Conservation (phyloP, 2,113 vertebrate genomes). For the Rattus norvegicus region DNA sequence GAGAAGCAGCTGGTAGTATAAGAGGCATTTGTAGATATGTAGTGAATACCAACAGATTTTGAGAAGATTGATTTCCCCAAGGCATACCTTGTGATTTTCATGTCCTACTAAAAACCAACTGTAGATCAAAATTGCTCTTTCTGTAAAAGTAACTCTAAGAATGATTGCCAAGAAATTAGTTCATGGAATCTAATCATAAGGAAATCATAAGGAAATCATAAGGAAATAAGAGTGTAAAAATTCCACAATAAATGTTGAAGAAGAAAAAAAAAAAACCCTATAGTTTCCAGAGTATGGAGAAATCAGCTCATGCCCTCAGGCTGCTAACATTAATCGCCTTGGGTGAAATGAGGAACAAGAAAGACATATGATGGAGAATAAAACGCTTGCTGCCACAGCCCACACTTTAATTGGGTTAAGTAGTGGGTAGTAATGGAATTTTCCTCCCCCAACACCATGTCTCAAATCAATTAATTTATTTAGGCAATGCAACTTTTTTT, state of each 20-base stretch:
- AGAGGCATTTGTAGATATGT: conserved; percentile 37
- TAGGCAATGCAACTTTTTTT: conserved; percentile 48
- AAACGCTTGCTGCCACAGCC: not conserved
- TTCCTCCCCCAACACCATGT: not conserved
- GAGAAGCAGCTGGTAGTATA: not conserved
- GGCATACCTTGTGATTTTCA: conserved; percentile 46
- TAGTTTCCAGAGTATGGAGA: not conserved
- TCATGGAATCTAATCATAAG: not conserved
- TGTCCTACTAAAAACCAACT: conserved; percentile 54
- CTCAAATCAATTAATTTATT: conserved; percentile 70
- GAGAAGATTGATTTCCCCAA: conserved; percentile 57
- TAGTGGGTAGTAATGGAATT: not conserved
- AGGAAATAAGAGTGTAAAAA: conserved; percentile 57
- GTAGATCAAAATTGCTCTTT: conserved; percentile 48
- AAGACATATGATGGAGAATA: not conserved
- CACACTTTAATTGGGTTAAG: conserved; percentile 16
- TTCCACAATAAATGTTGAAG: conserved; percentile 43
- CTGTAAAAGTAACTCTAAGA: conserved; percentile 24
- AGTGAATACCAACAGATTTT: conserved; percentile 50
- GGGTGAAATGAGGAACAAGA: not conserved
- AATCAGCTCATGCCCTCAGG: conserved; percentile 32
- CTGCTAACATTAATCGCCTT: not conserved
- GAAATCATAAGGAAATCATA: conserved; percentile 60
- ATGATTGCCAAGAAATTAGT: conserved; percentile 26
- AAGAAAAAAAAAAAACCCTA: not conserved